Evolutionary conservation across 2,888 invertebrate genomes (phyloP), one percentile per base, ranked within the genome.

Genomic region (Sycophila texana): DNA sequence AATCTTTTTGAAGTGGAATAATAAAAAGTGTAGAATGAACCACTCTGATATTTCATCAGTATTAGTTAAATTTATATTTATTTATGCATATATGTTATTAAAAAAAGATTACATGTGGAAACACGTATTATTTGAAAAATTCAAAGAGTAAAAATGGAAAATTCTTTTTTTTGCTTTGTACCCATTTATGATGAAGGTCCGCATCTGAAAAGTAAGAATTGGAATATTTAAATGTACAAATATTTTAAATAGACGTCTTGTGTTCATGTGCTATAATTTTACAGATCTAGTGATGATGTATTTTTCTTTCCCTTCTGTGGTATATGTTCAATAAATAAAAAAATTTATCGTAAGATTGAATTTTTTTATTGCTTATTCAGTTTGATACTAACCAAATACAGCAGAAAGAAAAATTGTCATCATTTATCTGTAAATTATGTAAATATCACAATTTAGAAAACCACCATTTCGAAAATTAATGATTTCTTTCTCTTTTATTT

Each of bases 401-500:
- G 16, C 0, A 60, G 16, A 30, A 18, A 39, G 12, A 20, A 39
- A 14, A 57, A 47, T 58, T 14, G 26, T 73, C 2, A 72, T 58
- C 47, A 66, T 70, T 74, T 79, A 66, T 49, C 61, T 79, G 76
- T 79, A 61, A 79, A 79, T 75, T 66, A 66, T 51, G 72, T 12
- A 71, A 57, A 22, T 39, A 61, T 71, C 63, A 72, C 72, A 79
- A 75, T 47, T 76, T 76, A 61, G 75, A 76, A 71, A 68, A 66
- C 75, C 79, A 79, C 22, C 16, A 79, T 76, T 79, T 79, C 75
- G 75, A 79, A 79, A 79, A 79, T 74, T 57, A 49, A 74, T 13
- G 67, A 74, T 58, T 10, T 63, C 16, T 57, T 57, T 18, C 30
- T 65, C 18, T 49, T 51, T 71, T 57, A 14, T 76, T 63, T 18